Evolutionary conservation across 1,140 invertebrate species (phyloP), one percentile per base, ranked within the genome.

Genomic region (Vanessa atalanta): DNA sequence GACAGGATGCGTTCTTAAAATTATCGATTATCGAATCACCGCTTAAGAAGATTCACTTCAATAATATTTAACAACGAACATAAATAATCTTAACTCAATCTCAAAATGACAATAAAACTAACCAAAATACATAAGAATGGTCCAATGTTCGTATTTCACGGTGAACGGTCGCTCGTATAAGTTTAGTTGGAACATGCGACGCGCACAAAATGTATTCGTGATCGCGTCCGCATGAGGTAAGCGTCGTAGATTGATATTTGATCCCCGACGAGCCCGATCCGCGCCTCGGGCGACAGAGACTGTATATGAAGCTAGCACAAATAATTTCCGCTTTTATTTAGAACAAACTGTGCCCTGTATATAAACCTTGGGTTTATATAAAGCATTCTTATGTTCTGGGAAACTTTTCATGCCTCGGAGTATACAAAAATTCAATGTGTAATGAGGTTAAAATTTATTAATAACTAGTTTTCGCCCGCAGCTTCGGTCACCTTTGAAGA

Each of bases 181-280:
- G 75, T 75, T 77, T 75, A 73, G 70, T 73, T 71, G 55, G 67
- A 60, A 71, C 70, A 68, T 73, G 65, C 72, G 77, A 79, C 70
- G 75, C 72, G 75, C 64, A 47, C 50, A 63, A 71, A 80, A 78
- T 80, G 75, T 78, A 80, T 78, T 73, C 76, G 73, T 73, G 60
- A 80, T 80, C 73, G 67, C 68, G 72, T 74, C 61, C 74, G 79
- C 73, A 76, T 76, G 78, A 77, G 80, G 77, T 76, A 70, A 77
- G 76, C 75, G 70, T 72, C 80, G 78, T 74, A 87, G 87, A 88
- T 89, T 89, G 87, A 88, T 88, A 88, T 89, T 86, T 88, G 87
- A 89, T 89, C 86, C 80, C 74, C 75, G 70, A 81, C 70, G 72
- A 73, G 73, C 65, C 65, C 75, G 75, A 81, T 70, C 67, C 71